Conservation (phyloP, 2,113 vertebrate species). For the Ophthalmolycus amberensis region DNA sequence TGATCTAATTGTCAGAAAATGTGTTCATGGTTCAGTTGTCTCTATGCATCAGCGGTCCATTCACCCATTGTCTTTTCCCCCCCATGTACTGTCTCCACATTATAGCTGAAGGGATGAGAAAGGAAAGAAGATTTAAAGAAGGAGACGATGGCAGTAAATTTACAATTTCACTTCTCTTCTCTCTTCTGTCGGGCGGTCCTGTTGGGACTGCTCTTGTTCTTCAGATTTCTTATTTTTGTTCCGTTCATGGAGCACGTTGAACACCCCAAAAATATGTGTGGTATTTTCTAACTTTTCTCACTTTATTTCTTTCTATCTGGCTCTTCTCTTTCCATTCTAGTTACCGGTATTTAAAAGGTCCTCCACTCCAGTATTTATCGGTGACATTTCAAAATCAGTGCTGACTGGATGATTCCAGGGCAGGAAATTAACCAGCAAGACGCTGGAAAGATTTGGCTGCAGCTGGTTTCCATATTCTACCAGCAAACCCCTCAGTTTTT, state of each 20-base stretch:
- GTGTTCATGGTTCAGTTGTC: conserved; percentile 73
- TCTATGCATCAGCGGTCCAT: conserved; percentile 68
- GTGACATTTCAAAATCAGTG: conserved; percentile 7
- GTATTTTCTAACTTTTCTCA: conserved; percentile 38
- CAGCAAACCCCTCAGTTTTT: conserved; percentile 5
- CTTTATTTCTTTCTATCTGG: conserved; percentile 13
- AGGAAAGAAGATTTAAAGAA: conserved; percentile 64
- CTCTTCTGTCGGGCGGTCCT: conserved; percentile 41
- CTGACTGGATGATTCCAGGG: conserved; percentile 46
- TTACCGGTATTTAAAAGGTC: conserved; percentile 27
- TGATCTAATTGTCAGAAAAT: conserved; percentile 85
- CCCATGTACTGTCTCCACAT: conserved; percentile 63
- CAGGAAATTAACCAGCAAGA: conserved; percentile 24
- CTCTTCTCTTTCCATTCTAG: conserved; percentile 41
- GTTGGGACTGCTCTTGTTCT: conserved; percentile 39
- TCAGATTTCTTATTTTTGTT: conserved; percentile 26
- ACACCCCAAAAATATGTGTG: conserved; percentile 26
- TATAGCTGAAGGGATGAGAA: conserved; percentile 71
- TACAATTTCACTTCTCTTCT: conserved; percentile 33
- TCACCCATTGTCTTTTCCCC: conserved; percentile 54
- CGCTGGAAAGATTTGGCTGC: conserved; percentile 32
- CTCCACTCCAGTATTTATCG: conserved; percentile 16
- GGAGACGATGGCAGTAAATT: conserved; percentile 52
- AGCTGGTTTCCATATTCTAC: neutral
- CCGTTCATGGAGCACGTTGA: conserved; percentile 18